Percentiles rank a stretch among this genome's conserved stretches.
Evolutionary conservation across 2,888 invertebrate species (phyloP).

Genomic region (Frankliniella intonsa): DNA sequence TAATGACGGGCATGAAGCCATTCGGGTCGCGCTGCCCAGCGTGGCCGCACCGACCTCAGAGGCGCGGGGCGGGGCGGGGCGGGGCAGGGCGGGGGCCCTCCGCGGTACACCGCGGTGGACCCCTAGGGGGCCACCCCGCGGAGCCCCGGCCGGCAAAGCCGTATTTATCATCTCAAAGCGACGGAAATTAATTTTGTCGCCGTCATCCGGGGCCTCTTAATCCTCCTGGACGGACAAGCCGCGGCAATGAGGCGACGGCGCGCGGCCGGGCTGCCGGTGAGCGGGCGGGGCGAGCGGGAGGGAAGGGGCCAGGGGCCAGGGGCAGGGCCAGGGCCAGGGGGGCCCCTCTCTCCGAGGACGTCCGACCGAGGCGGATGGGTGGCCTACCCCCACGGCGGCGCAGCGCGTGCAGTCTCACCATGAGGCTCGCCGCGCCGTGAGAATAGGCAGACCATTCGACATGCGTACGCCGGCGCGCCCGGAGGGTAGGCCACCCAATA

Average conservation of each 20-base stretch:
- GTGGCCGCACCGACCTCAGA: background rate
- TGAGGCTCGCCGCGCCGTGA: background rate
- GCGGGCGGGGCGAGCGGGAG: too few relatives aligned
- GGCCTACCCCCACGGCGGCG: background rate
- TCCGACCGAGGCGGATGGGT: background rate
- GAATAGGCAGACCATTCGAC: background rate
- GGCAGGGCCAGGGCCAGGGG: too few relatives aligned
- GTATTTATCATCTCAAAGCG: conserved; percentile 6
- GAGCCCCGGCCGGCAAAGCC: background rate
- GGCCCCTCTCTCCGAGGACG: too few relatives aligned
- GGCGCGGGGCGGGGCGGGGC: background rate
- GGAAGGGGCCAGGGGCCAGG: too few relatives aligned
- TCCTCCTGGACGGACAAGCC: too few relatives aligned
- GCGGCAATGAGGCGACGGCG: too few relatives aligned
- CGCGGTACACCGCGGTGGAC: too few relatives aligned
- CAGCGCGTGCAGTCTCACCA: background rate
- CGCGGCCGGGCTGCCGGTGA: too few relatives aligned
- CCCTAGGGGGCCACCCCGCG: too few relatives aligned
- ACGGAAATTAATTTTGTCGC: background rate
- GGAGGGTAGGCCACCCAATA: background rate
- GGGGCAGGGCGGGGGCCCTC: too few relatives aligned
- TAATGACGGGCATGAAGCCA: background rate
- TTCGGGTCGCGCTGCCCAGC: background rate
- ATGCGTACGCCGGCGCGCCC: background rate
- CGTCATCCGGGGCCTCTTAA: background rate